Evolutionary conservation across 2,113 vertebrate genomes (phyloP).

Genomic region (Raja brachyura): DNA sequence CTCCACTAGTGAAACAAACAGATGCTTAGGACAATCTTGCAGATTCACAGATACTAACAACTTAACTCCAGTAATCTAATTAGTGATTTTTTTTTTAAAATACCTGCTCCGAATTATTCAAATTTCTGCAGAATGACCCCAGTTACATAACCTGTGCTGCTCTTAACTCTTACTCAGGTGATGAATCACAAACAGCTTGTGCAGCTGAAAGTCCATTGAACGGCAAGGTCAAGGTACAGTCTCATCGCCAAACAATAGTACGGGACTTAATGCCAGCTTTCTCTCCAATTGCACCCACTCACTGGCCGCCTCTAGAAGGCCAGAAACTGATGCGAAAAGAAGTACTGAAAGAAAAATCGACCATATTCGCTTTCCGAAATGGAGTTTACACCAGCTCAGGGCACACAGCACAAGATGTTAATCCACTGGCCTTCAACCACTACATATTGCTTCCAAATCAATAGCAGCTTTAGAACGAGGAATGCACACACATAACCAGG

Average conservation of each 20-base stretch:
- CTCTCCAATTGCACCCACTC: conserved; percentile 74
- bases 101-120: too few relatives aligned
- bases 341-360: conserved; percentile 61
- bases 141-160: too few relatives aligned
- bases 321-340: conserved; percentile 67
- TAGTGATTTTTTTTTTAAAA: too few relatives aligned
- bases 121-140: too few relatives aligned
- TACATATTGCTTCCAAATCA: conserved; percentile 53
- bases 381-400: conserved; percentile 66
- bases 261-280: conserved; percentile 82
- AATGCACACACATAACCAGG: background rate
- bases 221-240: conserved; percentile 77
- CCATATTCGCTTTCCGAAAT: conserved; percentile 79
- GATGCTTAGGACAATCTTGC: too few relatives aligned
- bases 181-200: background rate
- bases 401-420: conserved; percentile 58
- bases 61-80: too few relatives aligned
- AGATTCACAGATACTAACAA: too few relatives aligned
- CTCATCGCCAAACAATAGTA: conserved; percentile 84
- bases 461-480: conserved; percentile 42
- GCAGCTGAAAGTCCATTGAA: conserved; percentile 46
- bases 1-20: too few relatives aligned
- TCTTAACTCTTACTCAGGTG: background rate
- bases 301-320: conserved; percentile 67
- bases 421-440: conserved; percentile 52